Base-by-base conservation (phyloP, 2,113 vertebrate species). In the Syrrhaptes paradoxus region DNA sequence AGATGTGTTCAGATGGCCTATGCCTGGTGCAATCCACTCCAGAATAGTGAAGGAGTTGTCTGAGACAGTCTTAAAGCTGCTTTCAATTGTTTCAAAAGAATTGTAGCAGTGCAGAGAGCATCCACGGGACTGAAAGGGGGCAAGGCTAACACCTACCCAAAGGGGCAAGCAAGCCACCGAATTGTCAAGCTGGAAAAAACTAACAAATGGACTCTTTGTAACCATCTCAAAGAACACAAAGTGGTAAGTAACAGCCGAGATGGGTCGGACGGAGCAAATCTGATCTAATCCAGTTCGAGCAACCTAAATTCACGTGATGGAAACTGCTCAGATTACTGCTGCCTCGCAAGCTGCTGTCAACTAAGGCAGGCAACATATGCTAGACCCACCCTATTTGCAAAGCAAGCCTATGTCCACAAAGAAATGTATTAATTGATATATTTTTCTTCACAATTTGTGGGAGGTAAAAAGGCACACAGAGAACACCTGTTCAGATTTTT, bases 151-250 rank as follows among this genome's bases (percentile, higher is more conserved):
- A 91, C 88, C 90, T 88, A 86, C 76, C 78, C 79, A 34, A 76
- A 70, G 43, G 17, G 29, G 22, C 66, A 80, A 54, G 59, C 31
- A 62, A 93, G 63, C 21, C 31, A 43, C 68, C 72, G 49, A 89
- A 45, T 76, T 76, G 75, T 79, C 83, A 88, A 74, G 32, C 68
- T 84, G 83, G 63, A 86, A 93, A 88, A 94, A 95, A 77, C 20
- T 80, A 97, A 93, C 90, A 90, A 92, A 88, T n/a, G 7, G 72
- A 63, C 68, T 90, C 87, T 95, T 92, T 95, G 89, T 90, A 59
- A 43, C 38, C 55, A n/a, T 71, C 70, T 92, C 90, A 86, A 86
- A 94, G 78, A 83, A 55, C 57, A 67, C 46, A 51, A 90, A 88
- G 61, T 48, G 31, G 75, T 85, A 71, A 92, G 90, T 80, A 95